Evolutionary conservation across 2,797 vertebrate genomes (phyloP).

Genomic region (Gadopsis bispinosus): DNA sequence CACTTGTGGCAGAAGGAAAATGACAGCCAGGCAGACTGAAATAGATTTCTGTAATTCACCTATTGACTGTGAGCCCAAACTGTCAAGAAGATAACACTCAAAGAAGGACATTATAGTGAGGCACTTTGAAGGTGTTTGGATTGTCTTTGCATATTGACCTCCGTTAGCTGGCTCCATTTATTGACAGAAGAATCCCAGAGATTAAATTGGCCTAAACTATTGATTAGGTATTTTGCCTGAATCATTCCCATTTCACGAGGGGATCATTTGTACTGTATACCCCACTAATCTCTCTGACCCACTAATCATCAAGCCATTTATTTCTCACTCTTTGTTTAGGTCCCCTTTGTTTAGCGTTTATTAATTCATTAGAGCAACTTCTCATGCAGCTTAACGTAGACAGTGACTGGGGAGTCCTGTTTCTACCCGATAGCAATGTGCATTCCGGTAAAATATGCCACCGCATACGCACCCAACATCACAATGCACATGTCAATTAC

Average conservation of each 20-base stretch:
- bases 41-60: slow-evolving; percentile 70
- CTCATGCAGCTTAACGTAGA: slow-evolving; percentile 76
- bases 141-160: slow-evolving; percentile 81
- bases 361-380: slow-evolving; percentile 81
- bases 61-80: slow-evolving; percentile 60
- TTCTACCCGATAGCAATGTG: slow-evolving; percentile 72
- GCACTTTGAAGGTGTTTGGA: slow-evolving; percentile 74
- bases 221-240: slow-evolving; percentile 77
- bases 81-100: slow-evolving; percentile 59
- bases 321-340: slow-evolving; percentile 77
- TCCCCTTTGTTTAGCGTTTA: slow-evolving; percentile 79
- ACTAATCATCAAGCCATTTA: slow-evolving; percentile 78
- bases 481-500: slow-evolving; percentile 80
- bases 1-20: slow-evolving; percentile 46
- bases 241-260: slow-evolving; percentile 77
- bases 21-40: slow-evolving; percentile 29
- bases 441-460: slow-evolving; percentile 62
- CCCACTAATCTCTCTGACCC: slow-evolving; percentile 80
- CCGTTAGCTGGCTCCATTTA: slow-evolving; percentile 69
- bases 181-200: slow-evolving; percentile 80
- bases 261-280: slow-evolving; percentile 78
- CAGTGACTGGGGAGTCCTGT: slow-evolving; percentile 77
- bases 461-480: slow-evolving; percentile 67
- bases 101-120: slow-evolving; percentile 61
- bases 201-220: slow-evolving; percentile 80